A percentile compares a stretch with the other conserved stretches of the same genome.
phyloP scores from a whole-genome alignment of 1,140 invertebrate genomes.

The Brachionus paranguensis region DNA sequence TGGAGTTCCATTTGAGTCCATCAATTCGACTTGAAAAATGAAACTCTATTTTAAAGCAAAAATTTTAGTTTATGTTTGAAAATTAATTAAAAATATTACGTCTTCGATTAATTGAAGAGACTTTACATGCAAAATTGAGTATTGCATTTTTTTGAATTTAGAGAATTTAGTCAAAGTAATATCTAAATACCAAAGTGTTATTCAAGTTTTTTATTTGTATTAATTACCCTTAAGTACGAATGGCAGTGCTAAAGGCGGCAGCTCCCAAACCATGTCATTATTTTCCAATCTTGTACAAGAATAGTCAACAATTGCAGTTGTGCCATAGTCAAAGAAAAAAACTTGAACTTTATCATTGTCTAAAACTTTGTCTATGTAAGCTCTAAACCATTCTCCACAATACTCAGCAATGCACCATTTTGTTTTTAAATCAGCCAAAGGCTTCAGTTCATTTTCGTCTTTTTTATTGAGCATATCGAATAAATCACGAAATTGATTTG shows the following conservation, averaged over 20 bases:
- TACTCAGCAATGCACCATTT: conserved; percentile 27
- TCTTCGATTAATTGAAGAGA: not conserved
- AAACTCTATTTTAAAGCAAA: not conserved
- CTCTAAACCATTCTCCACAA: conserved; percentile 26
- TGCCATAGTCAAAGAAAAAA: conserved; percentile 14
- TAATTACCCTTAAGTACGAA: not conserved
- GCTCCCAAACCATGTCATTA: conserved; percentile 9
- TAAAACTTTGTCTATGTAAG: not conserved
- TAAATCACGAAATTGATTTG: not conserved
- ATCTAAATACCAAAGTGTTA: not conserved
- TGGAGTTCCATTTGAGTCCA: not conserved
- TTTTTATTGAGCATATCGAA: not conserved
- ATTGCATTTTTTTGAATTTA: conserved; percentile 29
- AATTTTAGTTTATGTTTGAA: not conserved
- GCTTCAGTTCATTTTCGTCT: not conserved
- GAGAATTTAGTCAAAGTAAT: not conserved
- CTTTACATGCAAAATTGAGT: not conserved
- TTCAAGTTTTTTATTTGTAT: not conserved
- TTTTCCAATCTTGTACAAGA: not conserved
- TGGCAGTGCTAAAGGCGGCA: not conserved
- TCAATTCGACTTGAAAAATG: conserved; percentile 16
- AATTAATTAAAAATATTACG: not conserved
- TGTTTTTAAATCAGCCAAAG: not conserved
- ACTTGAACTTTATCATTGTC: conserved; percentile 7
- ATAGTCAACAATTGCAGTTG: not conserved